These are phyloP conservation scores for Melanocharis versteri DNA, from an alignment of 2,113 vertebrate species.

Conservation along the genomic window DNA sequence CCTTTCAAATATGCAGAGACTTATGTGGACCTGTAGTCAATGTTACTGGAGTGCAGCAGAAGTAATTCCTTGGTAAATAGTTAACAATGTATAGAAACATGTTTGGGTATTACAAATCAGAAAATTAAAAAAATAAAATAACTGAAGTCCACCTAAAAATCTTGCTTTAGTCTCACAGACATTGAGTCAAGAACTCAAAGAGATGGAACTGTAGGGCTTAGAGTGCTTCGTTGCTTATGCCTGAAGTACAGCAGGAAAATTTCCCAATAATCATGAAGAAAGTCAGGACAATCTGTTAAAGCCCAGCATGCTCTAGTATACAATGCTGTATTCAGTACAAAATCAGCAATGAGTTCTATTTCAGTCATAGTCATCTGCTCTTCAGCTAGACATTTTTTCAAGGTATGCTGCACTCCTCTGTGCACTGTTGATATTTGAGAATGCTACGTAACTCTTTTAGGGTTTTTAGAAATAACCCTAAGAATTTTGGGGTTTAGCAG, in stretches of 20 bases:
- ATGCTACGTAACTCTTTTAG: constrained; percentile 32
- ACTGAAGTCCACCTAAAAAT: not conserved
- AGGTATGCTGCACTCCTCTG: not conserved
- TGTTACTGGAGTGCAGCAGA: not conserved
- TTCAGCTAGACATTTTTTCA: not conserved
- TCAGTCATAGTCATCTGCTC: not conserved
- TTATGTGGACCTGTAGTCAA: not conserved
- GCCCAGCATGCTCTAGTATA: constrained; percentile 1
- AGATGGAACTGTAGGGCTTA: not conserved
- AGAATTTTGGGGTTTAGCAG: constrained; percentile 71
- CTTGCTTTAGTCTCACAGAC: not conserved
- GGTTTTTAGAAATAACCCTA: constrained; percentile 64
- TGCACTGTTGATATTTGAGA: constrained; percentile 59
- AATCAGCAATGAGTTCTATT: not conserved
- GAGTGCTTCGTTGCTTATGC: not conserved
- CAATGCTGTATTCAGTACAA: constrained; percentile 17
- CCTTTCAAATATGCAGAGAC: not conserved
- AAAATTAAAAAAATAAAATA: not conserved
- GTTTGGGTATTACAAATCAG: not conserved
- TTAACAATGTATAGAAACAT: not conserved
- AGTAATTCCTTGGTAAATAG: not conserved
- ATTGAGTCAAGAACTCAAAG: not conserved
- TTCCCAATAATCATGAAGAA: constrained; percentile 15
- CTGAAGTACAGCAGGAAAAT: constrained; percentile 3
- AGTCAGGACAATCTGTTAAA: constrained; percentile 9